These are phyloP conservation scores for Noctua janthina DNA, from an alignment of 2,888 invertebrate genomes.

Conservation along the genomic window DNA sequence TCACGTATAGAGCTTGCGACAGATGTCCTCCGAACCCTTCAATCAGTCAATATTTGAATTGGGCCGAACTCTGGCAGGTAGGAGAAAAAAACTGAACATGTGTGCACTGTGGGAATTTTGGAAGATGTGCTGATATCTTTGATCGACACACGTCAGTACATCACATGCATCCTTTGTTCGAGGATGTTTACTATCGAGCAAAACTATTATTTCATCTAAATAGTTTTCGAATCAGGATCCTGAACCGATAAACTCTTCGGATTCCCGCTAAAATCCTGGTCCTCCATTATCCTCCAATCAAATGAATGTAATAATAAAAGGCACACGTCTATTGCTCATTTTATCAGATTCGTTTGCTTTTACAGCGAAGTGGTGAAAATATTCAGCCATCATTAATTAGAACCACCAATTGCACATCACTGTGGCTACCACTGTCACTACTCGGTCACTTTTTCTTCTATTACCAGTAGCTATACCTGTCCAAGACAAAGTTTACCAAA, in stretches of 20 bases:
- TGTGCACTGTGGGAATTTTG: conserved; percentile 72
- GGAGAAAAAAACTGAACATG: conserved; percentile 74
- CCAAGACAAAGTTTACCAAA: neutral
- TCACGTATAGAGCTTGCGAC: conserved; percentile 80
- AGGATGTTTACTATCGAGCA: conserved; percentile 14
- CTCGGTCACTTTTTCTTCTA: neutral
- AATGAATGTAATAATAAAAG: neutral
- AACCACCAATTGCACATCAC: neutral
- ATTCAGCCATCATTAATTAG: neutral
- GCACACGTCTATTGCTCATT: neutral
- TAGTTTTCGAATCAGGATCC: neutral
- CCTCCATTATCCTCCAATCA: neutral
- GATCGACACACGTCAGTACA: conserved; percentile 28
- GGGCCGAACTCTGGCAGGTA: conserved; percentile 68
- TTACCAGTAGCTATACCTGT: neutral
- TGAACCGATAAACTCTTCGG: neutral
- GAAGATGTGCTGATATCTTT: conserved; percentile 59
- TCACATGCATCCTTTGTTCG: conserved; percentile 41
- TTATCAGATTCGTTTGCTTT: neutral
- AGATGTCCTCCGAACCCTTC: conserved; percentile 88
- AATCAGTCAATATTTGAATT: conserved; percentile 90
- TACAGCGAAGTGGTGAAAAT: too few relatives aligned
- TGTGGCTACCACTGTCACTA: neutral
- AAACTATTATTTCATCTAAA: conserved; percentile 15
- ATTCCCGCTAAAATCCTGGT: neutral